These are phyloP conservation scores for Callimorpha dominula DNA, from an alignment of 2,888 invertebrate species.

Conservation along the genomic window DNA sequence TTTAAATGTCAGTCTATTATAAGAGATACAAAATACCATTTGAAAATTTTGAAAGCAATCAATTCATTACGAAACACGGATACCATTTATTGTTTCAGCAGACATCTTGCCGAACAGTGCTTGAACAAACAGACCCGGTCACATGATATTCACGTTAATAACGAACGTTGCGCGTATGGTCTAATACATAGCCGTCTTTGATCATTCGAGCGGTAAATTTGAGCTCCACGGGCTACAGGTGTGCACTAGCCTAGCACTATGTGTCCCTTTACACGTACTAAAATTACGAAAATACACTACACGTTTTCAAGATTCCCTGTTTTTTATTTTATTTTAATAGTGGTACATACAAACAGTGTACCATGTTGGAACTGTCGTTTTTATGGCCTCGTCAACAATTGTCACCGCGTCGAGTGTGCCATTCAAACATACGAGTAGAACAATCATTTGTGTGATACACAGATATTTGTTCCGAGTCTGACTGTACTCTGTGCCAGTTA, in stretches of 20 bases:
- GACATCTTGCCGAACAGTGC: slow-evolving; percentile 11
- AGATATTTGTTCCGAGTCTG: neutral
- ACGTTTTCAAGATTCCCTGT: slow-evolving; percentile 13
- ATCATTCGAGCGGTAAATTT: slow-evolving; percentile 80
- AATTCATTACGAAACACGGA: neutral
- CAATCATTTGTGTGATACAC: neutral
- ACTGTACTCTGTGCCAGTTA: neutral
- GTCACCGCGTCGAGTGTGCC: neutral
- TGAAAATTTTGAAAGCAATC: neutral
- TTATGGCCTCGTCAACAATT: neutral
- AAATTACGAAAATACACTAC: slow-evolving; percentile 34
- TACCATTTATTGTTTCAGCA: neutral
- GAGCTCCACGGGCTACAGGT: slow-evolving; percentile 66
- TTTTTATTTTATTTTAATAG: slow-evolving; percentile 3
- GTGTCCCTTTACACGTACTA: slow-evolving; percentile 41
- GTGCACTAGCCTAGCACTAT: slow-evolving; percentile 66
- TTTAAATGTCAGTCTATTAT: neutral
- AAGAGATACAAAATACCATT: neutral
- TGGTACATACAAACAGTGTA: neutral
- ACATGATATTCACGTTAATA: slow-evolving; percentile 34
- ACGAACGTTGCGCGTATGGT: slow-evolving; percentile 42
- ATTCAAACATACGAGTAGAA: neutral
- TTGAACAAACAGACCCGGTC: slow-evolving; percentile 20
- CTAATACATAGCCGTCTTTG: slow-evolving; percentile 66
- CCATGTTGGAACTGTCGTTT: neutral